These are phyloP conservation scores for Luperina testacea DNA, from an alignment of 2,888 invertebrate genomes.

Conservation along the genomic window DNA sequence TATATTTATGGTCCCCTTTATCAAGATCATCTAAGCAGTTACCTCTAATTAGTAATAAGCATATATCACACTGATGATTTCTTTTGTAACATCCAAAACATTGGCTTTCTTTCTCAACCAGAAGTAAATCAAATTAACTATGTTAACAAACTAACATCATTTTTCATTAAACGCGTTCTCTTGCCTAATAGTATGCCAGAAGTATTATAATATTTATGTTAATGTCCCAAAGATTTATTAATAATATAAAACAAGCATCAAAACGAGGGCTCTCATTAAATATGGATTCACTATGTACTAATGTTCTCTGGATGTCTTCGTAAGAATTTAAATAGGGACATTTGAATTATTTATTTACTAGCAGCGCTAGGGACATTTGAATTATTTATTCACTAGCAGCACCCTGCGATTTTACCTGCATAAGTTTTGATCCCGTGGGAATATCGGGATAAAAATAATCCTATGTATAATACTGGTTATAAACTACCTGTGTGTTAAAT, in stretches of 20 bases:
- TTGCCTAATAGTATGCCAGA: slow-evolving; percentile 35
- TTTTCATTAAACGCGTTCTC: slow-evolving; percentile 26
- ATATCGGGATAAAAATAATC: neutral
- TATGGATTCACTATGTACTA: slow-evolving; percentile 63
- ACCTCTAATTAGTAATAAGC: neutral
- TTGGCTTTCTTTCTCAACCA: slow-evolving; percentile 16
- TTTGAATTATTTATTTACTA: too few species aligned
- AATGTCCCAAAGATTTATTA: slow-evolving; percentile 50
- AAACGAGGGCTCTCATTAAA: slow-evolving; percentile 68
- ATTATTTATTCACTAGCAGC: slow-evolving; percentile 29
- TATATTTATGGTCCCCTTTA: neutral
- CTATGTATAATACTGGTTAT: neutral
- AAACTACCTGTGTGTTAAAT: too few species aligned
- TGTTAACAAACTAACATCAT: slow-evolving; percentile 44
- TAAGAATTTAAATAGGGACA: slow-evolving; percentile 30
- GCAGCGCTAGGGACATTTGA: too few species aligned
- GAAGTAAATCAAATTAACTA: slow-evolving; percentile 33
- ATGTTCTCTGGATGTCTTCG: slow-evolving; percentile 48
- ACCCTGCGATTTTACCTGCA: neutral
- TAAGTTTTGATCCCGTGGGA: too few species aligned
- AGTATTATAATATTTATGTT: slow-evolving; percentile 44
- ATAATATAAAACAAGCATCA: slow-evolving; percentile 62
- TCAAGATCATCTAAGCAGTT: neutral
- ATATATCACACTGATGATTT: slow-evolving; percentile 17
- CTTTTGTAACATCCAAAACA: slow-evolving; percentile 23